Conservation (phyloP, 2,888 invertebrate species). For the Lymantria dispar region DNA sequence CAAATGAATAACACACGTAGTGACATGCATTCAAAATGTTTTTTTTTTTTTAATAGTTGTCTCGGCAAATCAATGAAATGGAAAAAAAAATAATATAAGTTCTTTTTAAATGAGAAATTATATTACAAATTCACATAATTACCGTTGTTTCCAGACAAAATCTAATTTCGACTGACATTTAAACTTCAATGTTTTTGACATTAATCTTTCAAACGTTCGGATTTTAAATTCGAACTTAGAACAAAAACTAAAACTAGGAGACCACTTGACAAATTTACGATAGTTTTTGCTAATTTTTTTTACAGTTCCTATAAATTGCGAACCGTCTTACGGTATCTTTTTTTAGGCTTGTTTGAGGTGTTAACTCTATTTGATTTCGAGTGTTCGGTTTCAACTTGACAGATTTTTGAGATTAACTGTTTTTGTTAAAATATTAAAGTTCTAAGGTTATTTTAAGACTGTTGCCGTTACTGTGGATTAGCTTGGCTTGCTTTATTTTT, state of each 20-base stretch:
- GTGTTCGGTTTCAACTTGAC: constrained; percentile 19
- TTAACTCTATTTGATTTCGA: constrained; percentile 50
- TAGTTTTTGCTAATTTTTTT: constrained; percentile 45
- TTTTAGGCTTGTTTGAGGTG: constrained; percentile 50
- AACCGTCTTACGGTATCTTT: constrained; percentile 39
- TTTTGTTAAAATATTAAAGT: too few relatives aligned
- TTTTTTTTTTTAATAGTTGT: too few relatives aligned
- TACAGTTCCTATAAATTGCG: constrained; percentile 49
- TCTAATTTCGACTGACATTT: neutral
- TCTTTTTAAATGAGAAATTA: too few relatives aligned
- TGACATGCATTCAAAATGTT: too few relatives aligned
- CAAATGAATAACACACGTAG: too few relatives aligned
- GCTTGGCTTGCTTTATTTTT: too few relatives aligned
- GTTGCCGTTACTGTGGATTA: too few relatives aligned
- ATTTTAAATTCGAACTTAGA: constrained; percentile 9
- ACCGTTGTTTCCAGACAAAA: neutral
- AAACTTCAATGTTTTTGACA: neutral
- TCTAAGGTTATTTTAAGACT: too few relatives aligned
- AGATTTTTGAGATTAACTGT: constrained; percentile 16
- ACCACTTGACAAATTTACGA: constrained; percentile 64
- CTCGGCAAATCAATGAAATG: too few relatives aligned
- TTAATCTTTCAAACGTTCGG: constrained; percentile 13
- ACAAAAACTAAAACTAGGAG: constrained; percentile 41
- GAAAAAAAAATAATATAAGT: too few relatives aligned
- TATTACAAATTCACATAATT: too few relatives aligned